Conservation (phyloP, 2,113 vertebrate genomes). For the Urocolius indicus region DNA sequence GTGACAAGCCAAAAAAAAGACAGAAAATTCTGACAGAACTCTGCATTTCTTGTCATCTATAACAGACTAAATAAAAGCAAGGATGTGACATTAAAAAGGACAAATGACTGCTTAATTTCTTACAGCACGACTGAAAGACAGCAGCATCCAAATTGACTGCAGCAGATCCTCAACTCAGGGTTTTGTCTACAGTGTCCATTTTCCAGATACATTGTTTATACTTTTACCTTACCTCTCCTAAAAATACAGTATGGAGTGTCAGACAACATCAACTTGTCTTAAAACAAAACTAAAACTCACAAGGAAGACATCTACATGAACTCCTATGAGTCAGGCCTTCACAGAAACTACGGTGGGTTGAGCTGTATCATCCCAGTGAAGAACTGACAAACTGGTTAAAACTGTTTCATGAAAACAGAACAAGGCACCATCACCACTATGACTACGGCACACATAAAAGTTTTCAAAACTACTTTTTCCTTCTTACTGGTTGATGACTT, state of each 20-base stretch:
- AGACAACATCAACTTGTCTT: not conserved
- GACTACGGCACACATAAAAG: not conserved
- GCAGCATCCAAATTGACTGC: not conserved
- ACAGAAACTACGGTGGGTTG: accelerated
- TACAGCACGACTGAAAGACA: not conserved
- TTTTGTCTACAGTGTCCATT: not conserved
- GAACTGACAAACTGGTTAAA: not conserved
- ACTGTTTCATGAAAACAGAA: not conserved
- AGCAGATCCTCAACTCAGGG: not conserved
- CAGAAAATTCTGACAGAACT: not conserved
- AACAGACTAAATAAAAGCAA: not conserved
- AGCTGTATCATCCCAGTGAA: not conserved
- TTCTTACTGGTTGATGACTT: not conserved
- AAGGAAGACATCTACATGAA: accelerated
- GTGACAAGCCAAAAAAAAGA: not conserved
- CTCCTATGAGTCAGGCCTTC: not conserved
- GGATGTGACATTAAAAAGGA: not conserved
- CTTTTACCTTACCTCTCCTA: not conserved
- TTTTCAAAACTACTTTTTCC: not conserved
- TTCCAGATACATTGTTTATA: not conserved
- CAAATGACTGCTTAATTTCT: not conserved
- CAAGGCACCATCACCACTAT: not conserved
- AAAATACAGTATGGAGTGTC: not conserved
- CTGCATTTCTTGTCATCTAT: not conserved
- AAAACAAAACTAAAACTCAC: not conserved